These are phyloP conservation scores for Polypterus senegalus DNA, from an alignment of 2,113 vertebrate species.

Conservation along the genomic window DNA sequence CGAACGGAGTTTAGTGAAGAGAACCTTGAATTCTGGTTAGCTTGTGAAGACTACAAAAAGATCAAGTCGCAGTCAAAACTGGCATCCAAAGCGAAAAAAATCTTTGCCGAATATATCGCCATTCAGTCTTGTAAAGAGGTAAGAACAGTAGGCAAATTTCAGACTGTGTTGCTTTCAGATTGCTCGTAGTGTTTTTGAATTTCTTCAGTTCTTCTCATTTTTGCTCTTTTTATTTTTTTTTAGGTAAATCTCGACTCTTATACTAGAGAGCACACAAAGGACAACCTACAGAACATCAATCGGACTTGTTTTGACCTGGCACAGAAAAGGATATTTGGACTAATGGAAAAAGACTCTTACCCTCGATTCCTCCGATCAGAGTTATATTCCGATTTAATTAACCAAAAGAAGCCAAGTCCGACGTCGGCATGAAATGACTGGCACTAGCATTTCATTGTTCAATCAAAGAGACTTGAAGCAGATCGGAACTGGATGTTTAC, in stretches of 20 bases:
- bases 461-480: constrained; percentile 21
- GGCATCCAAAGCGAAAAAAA: constrained; percentile 88
- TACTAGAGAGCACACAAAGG: constrained; percentile 89
- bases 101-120: constrained; percentile 87
- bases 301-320: constrained; percentile 85
- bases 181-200: neutral
- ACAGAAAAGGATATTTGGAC: constrained; percentile 86
- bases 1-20: constrained; percentile 95
- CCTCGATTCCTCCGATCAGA: constrained; percentile 93
- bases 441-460: constrained; percentile 8
- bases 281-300: constrained; percentile 82
- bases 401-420: constrained; percentile 82
- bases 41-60: constrained; percentile 95
- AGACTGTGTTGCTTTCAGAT: too few species aligned
- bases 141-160: constrained; percentile 19
- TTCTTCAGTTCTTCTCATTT: neutral
- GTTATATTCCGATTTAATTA: constrained; percentile 86
- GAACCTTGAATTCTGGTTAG: constrained; percentile 97
- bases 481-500: constrained; percentile 15
- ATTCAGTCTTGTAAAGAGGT: constrained; percentile 98
- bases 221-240: neutral
- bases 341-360: constrained; percentile 98
- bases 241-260: constrained; percentile 95
- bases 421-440: constrained; percentile 55
- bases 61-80: constrained; percentile 95